Conservation (phyloP, 2,888 invertebrate genomes). For the Rhamnusium bicolor region DNA sequence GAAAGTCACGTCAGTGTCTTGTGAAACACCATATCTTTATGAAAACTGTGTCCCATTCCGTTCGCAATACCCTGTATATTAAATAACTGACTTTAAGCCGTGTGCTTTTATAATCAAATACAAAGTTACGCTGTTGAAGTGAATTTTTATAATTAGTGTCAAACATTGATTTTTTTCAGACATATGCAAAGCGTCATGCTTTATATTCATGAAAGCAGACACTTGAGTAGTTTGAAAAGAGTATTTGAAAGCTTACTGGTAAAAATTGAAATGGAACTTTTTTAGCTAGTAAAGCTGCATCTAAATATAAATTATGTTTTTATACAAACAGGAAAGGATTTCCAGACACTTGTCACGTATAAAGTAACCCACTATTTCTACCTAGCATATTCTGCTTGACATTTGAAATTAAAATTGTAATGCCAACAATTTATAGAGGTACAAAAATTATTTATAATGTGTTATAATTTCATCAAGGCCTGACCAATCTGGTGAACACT, state of each 20-base stretch:
- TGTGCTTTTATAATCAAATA: no score
- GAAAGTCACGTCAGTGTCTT: no score
- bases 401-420: background rate
- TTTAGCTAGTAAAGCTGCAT: background rate
- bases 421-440: background rate
- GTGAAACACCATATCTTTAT: no score
- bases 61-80: no score
- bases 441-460: background rate
- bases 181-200: background rate
- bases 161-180: background rate
- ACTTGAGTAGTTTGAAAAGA: background rate
- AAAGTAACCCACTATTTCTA: background rate
- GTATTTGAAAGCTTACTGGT: background rate
- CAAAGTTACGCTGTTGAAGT: no score
- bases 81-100: no score
- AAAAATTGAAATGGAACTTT: constrained; percentile 10
- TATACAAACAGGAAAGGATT: background rate
- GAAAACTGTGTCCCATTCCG: no score
- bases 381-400: background rate
- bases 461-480: background rate
- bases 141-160: background rate
- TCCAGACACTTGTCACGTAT: background rate
- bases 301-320: constrained; percentile 3
- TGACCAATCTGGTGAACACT: background rate
- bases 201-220: background rate